Evolutionary conservation across 2,113 vertebrate genomes (phyloP).

Genomic region (Cercopithecus mona): DNA sequence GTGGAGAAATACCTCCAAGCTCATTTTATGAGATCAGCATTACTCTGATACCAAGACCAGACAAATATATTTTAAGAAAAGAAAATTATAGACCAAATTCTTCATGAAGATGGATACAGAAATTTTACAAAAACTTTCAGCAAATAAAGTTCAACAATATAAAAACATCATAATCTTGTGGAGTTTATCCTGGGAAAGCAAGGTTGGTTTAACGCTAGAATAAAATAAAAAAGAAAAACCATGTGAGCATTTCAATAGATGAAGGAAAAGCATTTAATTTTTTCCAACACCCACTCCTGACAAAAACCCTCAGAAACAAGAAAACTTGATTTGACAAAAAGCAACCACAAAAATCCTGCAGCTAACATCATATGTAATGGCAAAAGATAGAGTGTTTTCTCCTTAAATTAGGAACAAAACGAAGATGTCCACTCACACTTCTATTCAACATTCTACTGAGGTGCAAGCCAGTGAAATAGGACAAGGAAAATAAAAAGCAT

Average conservation of each 20-base stretch:
- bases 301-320: not conserved
- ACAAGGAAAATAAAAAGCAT: not conserved
- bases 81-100: not conserved
- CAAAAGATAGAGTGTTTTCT: not conserved
- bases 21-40: not conserved
- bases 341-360: not conserved
- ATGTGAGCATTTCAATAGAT: not conserved
- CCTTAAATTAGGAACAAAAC: not conserved
- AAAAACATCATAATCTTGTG: not conserved
- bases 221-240: not conserved
- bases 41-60: not conserved
- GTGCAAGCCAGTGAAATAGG: not conserved
- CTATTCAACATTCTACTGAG: not conserved
- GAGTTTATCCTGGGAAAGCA: not conserved
- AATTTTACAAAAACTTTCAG: not conserved
- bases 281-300: not conserved
- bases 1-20: not conserved
- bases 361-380: not conserved
- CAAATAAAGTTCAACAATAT: not conserved
- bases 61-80: not conserved
- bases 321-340: not conserved
- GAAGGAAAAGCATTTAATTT: not conserved
- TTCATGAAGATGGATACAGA: not conserved
- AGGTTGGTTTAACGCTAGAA: not conserved
- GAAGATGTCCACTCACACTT: not conserved